Evolutionary conservation across 2,797 vertebrate species (phyloP).

Genomic region (Molossus alvarezi): DNA sequence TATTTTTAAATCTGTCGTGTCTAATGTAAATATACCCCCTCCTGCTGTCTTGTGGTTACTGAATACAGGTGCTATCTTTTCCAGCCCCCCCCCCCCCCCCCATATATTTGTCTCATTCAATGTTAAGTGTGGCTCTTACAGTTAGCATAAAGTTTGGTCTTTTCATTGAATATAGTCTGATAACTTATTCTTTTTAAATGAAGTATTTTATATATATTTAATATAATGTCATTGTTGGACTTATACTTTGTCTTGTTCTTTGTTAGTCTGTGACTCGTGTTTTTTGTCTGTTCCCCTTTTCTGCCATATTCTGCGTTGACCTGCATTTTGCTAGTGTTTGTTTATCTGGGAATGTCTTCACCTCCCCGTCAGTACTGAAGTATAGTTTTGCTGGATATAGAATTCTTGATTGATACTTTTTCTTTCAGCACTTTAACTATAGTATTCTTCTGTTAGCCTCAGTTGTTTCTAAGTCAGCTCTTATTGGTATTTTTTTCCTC

Average conservation of each 20-base stretch:
- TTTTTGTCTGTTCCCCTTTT: not conserved
- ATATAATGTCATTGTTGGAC: not conserved
- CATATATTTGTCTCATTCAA: not conserved
- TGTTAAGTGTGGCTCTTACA: not conserved
- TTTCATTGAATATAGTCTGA: not conserved
- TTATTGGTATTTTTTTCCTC: not conserved
- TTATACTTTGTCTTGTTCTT: not conserved
- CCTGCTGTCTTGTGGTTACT: not conserved
- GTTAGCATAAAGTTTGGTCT: not conserved
- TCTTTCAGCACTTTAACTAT: not conserved
- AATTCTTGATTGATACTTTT: constrained; percentile 4
- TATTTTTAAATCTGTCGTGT: not conserved
- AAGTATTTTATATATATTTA: not conserved
- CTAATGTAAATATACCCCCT: not conserved
- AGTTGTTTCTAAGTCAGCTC: not conserved
- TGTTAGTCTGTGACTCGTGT: not conserved
- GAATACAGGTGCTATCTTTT: not conserved
- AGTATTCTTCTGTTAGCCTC: not conserved
- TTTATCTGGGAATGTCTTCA: not conserved
- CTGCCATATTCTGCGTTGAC: not conserved
- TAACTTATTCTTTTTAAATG: not conserved
- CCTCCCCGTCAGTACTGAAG: not conserved
- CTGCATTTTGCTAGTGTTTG: not conserved
- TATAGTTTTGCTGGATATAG: constrained; percentile 10
- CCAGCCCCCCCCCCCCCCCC: not conserved